Evolutionary conservation across 2,797 vertebrate genomes (phyloP).

Genomic region (Cirrhinus mrigala): DNA sequence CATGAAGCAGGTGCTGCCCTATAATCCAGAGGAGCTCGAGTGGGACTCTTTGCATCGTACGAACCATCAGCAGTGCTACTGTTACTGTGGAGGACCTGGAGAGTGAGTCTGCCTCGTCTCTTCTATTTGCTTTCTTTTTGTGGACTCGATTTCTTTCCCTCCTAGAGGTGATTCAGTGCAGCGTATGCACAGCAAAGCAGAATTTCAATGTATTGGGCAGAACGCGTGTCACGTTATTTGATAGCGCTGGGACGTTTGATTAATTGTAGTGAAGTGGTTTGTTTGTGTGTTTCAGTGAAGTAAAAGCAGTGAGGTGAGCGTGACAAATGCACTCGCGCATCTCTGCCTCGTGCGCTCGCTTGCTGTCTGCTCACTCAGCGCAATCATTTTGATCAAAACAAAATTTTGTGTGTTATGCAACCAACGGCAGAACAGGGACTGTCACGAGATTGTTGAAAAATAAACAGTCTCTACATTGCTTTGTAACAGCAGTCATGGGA

Average conservation of each 20-base stretch:
- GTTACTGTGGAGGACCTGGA: constrained; percentile 95
- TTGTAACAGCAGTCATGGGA: neutral
- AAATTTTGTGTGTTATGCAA: constrained; percentile 1
- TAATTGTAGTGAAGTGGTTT: neutral
- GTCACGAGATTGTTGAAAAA: neutral
- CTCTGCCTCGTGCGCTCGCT: neutral
- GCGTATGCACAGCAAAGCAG: neutral
- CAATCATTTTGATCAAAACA: constrained; percentile 13
- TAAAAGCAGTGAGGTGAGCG: neutral
- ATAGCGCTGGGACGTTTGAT: neutral
- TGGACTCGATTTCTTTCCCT: neutral
- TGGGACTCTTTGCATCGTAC: constrained; percentile 96
- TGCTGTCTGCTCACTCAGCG: neutral
- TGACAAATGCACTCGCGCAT: constrained; percentile 7
- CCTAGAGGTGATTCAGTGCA: neutral
- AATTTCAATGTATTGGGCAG: neutral
- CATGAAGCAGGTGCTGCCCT: constrained; percentile 93
- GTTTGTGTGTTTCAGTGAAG: constrained; percentile 9
- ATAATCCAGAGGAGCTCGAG: constrained; percentile 87
- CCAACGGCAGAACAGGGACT: neutral
- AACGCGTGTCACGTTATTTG: neutral
- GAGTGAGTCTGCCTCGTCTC: constrained; percentile 82
- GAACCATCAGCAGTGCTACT: constrained; percentile 97
- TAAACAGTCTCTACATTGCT: neutral
- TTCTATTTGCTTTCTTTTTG: neutral